Evolutionary conservation across 2,888 invertebrate species (phyloP).

Genomic region (Elysia crispata): DNA sequence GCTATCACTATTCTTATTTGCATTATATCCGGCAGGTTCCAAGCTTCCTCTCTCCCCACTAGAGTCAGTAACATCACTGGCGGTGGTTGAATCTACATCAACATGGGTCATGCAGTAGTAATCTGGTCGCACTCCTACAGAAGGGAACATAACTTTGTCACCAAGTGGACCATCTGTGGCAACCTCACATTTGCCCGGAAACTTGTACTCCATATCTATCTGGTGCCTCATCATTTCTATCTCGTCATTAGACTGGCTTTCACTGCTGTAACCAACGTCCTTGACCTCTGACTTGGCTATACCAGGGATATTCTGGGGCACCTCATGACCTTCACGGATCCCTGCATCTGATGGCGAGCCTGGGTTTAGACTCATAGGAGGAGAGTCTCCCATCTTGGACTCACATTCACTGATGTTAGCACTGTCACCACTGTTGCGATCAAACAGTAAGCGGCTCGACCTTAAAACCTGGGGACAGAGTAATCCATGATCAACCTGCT

Average conservation of each 20-base stretch:
- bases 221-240: conserved; percentile 58
- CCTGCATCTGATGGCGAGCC: neutral
- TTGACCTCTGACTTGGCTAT: conserved; percentile 46
- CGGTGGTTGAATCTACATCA: conserved; percentile 57
- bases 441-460: conserved; percentile 45
- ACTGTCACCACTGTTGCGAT: conserved; percentile 68
- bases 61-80: conserved; percentile 50
- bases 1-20: neutral
- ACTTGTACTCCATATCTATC: conserved; percentile 54
- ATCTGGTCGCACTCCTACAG: conserved; percentile 31
- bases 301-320: conserved; percentile 27
- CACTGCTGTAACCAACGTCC: conserved; percentile 78
- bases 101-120: conserved; percentile 56
- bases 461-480: neutral
- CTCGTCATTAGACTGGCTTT: conserved; percentile 76
- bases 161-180: conserved; percentile 55
- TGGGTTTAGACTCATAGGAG: conserved; percentile 15
- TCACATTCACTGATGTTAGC: conserved; percentile 70
- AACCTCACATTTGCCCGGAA: conserved; percentile 54
- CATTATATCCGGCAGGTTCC: neutral
- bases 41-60: conserved; percentile 34
- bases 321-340: neutral
- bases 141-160: conserved; percentile 49
- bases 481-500: neutral
- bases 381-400: conserved; percentile 63